Evolutionary conservation across 2,888 invertebrate species (phyloP).

Genomic region (Agrochola lota): DNA sequence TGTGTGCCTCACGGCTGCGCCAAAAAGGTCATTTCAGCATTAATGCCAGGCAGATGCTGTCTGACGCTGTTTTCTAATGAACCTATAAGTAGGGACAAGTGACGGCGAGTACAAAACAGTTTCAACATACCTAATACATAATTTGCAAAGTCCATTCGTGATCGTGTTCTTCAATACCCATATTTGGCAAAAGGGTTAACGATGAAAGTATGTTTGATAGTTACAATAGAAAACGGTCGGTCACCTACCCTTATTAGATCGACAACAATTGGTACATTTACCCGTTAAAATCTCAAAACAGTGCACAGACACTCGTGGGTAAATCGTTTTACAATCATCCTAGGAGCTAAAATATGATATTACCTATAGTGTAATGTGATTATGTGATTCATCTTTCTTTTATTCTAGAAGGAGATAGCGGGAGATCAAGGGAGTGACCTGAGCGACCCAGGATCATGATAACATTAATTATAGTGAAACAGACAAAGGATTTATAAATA

Average conservation of each 20-base stretch:
- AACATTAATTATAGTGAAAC: slow-evolving; percentile 19
- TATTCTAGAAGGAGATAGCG: slow-evolving; percentile 20
- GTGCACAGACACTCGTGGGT: neutral
- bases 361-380: slow-evolving; percentile 24
- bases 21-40: too few species aligned
- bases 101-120: too few species aligned
- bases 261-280: neutral
- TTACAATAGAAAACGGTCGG: neutral
- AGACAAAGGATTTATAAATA: slow-evolving; percentile 17
- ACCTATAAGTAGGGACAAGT: too few species aligned
- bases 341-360: slow-evolving; percentile 18
- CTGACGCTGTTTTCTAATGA: too few species aligned
- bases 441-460: slow-evolving; percentile 30
- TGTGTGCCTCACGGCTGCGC: too few species aligned
- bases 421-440: slow-evolving; percentile 42
- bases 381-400: slow-evolving; percentile 36
- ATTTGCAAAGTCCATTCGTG: neutral
- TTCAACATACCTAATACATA: too few species aligned
- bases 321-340: neutral
- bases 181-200: neutral
- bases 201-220: neutral
- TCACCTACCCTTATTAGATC: neutral
- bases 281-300: slow-evolving; percentile 22
- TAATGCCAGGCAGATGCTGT: too few species aligned
- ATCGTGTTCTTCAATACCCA: neutral